phyloP scores from a whole-genome alignment of 2,797 vertebrate genomes.

The Hapalemur alaotrensis region DNA sequence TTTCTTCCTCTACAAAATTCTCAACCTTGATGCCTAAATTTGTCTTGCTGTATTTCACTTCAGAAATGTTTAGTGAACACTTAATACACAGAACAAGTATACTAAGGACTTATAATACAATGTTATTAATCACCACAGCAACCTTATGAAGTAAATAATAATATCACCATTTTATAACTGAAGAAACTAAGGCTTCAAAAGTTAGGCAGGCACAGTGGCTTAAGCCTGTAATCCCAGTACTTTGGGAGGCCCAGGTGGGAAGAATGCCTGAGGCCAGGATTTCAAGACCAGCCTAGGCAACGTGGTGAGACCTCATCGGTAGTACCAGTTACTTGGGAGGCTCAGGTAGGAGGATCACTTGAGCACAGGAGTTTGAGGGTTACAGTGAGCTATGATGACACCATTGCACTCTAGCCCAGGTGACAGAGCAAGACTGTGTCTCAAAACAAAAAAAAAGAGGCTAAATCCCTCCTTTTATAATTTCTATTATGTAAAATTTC shows the following conservation, averaged over 20 bases:
- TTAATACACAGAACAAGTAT: not conserved
- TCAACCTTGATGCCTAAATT: not conserved
- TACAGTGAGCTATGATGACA: not conserved
- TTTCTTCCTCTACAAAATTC: constrained; percentile 13
- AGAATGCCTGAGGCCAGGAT: not conserved
- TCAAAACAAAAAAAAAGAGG: not conserved
- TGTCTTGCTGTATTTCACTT: constrained; percentile 11
- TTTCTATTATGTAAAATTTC: not conserved
- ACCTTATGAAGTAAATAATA: constrained; percentile 15
- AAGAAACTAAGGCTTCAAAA: not conserved
- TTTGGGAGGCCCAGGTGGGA: too few species aligned
- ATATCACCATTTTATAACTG: constrained; percentile 7
- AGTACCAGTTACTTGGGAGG: not conserved
- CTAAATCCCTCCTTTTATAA: not conserved
- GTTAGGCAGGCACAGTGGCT: not conserved
- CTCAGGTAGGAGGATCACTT: not conserved
- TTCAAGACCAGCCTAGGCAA: not conserved
- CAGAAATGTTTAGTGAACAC: constrained; percentile 10
- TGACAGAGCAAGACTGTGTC: not conserved
- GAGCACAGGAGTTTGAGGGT: not conserved
- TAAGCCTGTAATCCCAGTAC: too few species aligned
- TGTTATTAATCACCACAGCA: not conserved
- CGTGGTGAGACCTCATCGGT: not conserved
- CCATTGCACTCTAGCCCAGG: not conserved
- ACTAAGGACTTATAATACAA: not conserved